Conservation (phyloP, 30 jellyfish, hydroid and myxozoan genomes). For the Nemopilema nomurai region DNA sequence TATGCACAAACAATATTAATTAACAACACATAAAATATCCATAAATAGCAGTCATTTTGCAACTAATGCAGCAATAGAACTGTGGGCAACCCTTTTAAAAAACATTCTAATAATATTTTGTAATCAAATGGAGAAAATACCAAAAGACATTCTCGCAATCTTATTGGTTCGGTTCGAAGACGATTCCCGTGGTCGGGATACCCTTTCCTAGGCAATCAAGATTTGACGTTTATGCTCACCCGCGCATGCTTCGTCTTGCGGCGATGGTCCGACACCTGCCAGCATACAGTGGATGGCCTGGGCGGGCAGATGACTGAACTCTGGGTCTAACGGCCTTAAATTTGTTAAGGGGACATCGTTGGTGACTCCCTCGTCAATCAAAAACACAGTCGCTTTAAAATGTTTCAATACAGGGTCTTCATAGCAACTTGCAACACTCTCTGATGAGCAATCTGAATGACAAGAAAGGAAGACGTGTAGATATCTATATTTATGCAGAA, state of each 20-base stretch:
- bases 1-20: no score
- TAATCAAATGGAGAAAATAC: no score
- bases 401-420: constrained; percentile 57
- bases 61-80: no score
- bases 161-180: no score
- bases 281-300: constrained; percentile 85
- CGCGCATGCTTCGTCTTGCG: constrained; percentile 10
- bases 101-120: no score
- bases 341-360: constrained; percentile 46
- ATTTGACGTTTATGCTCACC: no score
- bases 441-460: constrained; percentile 13
- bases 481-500: background rate
- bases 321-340: constrained; percentile 70
- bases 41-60: no score
- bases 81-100: no score
- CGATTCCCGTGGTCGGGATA: no score
- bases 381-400: constrained; percentile 42
- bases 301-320: constrained; percentile 65
- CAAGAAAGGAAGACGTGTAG: background rate
- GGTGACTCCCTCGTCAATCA: constrained; percentile 79
- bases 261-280: constrained; percentile 92
- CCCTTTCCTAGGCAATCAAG: no score
- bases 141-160: no score
- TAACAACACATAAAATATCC: no score
- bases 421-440: constrained; percentile 23